These are phyloP conservation scores for Tiliqua scincoides DNA, from an alignment of 2,113 vertebrate genomes.

Conservation along the genomic window DNA sequence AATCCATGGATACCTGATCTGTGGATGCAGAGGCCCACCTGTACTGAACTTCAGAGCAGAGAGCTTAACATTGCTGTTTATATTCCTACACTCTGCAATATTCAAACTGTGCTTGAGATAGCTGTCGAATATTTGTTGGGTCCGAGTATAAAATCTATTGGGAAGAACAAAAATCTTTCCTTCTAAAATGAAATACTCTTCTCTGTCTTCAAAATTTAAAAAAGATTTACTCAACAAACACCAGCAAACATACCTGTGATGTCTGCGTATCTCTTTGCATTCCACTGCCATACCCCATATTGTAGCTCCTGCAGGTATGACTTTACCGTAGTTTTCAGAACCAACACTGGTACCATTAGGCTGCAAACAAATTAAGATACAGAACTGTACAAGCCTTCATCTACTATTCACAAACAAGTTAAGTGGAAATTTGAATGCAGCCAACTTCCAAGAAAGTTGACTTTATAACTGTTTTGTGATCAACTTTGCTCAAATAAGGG, in stretches of 20 bases:
- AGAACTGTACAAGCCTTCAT: neutral
- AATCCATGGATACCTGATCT: too few relatives aligned
- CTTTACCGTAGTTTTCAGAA: constrained; percentile 82
- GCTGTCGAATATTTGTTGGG: neutral
- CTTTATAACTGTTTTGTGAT: neutral
- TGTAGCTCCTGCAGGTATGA: constrained; percentile 92
- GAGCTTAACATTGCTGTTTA: neutral
- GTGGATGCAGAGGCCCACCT: too few relatives aligned
- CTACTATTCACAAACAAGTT: neutral
- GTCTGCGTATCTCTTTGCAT: constrained; percentile 90
- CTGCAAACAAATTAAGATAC: constrained; percentile 62
- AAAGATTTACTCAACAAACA: neutral
- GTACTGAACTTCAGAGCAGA: neutral
- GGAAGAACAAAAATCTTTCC: neutral
- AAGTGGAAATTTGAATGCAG: neutral
- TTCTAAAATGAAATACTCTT: neutral
- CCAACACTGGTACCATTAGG: constrained; percentile 61
- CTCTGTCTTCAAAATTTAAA: neutral
- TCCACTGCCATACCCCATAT: constrained; percentile 93
- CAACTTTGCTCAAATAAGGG: neutral
- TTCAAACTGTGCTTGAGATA: neutral
- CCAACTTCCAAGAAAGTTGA: neutral
- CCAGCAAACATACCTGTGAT: constrained; percentile 84
- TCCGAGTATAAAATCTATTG: neutral
- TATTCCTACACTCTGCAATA: neutral